Base-by-base conservation (phyloP, 2,797 vertebrate species). In the Brachyrhaphis roseni region DNA sequence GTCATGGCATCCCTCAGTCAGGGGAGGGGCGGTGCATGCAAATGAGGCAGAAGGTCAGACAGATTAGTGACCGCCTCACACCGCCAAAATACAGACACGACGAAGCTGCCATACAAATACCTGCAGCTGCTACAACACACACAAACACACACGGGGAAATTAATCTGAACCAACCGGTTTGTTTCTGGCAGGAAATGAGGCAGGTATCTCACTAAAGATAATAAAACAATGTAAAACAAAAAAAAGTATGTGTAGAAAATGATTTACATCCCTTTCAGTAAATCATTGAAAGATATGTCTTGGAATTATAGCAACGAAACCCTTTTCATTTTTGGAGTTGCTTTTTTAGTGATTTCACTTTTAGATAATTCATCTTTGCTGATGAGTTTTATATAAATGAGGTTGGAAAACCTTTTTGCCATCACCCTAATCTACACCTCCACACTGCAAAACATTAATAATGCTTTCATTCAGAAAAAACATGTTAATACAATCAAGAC, bases 41-140 rank as follows among this genome's bases (percentile, higher is more conserved):
- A 93, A 94, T 94, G 86, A 93, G 89, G 66, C 85, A 90, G 89
- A 94, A 94, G 94, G 94, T 94, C 93, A 94, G 83, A 83, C 78
- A 79, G 90, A 91, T 92, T 90, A 92, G 91, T 90, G 90, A 93
- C 91, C 85, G 77, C 84, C 84, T 92, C 86, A 75, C 87, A 82
- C 83, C 68, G 59, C 86, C 90, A 92, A 91, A 91, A 93, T 92
- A 92, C 88, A 92, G 91, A 90, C 87, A 86, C 66, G 77, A 93
- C 89, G 59, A 2, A 0, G 78, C 86, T 81, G 87, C 88, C 90
- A 93, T 92, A 91, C 90, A 92, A 92, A 91, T 90, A 91, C 90
- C 90, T 90, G 86, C 83, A 80, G 68, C 81, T 72, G 72, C 62
- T 41, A 46, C 31, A 55, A 47, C n/a, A 4, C 75, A 64, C 41